Base-by-base conservation (phyloP, 2,888 invertebrate species). In the Machimus rusticus region DNA sequence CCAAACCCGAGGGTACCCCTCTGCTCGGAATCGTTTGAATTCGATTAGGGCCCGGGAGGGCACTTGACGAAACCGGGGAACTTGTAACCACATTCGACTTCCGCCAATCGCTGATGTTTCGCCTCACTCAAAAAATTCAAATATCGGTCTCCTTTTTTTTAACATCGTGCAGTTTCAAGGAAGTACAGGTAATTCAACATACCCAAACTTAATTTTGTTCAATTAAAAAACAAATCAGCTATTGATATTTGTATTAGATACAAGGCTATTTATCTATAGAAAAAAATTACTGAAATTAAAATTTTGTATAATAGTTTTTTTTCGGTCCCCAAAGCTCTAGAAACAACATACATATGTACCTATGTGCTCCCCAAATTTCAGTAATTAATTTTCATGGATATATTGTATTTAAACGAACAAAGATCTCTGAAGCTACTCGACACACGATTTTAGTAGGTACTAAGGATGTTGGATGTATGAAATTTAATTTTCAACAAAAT, bases 11-110 rank as follows among this genome's bases (percentile, higher is more conserved):
- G 43, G 74, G 74, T 16, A 76, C 34, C 43, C 66, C 28, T 43
- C 37, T 6, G 31, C 76, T 78, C 12, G 78, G 28, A 77, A 78
- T 39, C 37, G 23, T 78, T 78, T 43, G 19, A 78, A 78, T 78
- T 78, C 78, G 78, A 78, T 78, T 78, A 78, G 78, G 78, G 78
- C 78, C n/a, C 19, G 23, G 37, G 78, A 37, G 43, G 78, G 37
- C 39, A 78, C 78, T 78, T 78, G 78, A 78, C 78, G 23, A 43
- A 77, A 39, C 78, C 43, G 78, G 78, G 78, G 78, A 78, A 39
- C 78, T 43, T 43, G 23, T 23, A 78, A 78, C 78, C 78, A 78
- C 78, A 78, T 23, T 78, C 39, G 19, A 78, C 23, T 78, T 78
- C 78, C 78, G 78, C 19, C 43, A 43, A 23, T 43, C 43, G 9